Evolutionary conservation across 30 jellyfish, hydroid and myxozoan species (phyloP), one percentile per base, ranked within the genome.

Genomic region (Aurelia aurita complex sp. Pacific): DNA sequence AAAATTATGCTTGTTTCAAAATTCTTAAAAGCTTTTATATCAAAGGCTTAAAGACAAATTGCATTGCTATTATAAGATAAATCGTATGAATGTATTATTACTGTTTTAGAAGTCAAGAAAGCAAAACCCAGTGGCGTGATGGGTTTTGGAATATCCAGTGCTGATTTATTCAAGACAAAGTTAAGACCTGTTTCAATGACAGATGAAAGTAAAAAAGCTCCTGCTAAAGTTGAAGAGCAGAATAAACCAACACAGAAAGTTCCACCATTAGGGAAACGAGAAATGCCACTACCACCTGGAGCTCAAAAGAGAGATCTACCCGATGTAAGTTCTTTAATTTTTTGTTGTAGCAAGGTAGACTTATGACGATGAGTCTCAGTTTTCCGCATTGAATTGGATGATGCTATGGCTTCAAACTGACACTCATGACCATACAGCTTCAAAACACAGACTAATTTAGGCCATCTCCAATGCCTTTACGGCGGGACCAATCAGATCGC

Each of bases 141-240:
- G 81, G 91, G 91, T 43, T 82, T 82, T 65, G 75, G 67, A 17
- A 54, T 80, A 17, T 82, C 91, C 36, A 82, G 65, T 71, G 79
- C 80, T 38, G 91, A 82, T 60, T 73, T 82, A 69, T 67, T 43
- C 16, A 82, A 82, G 73, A 54, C 89, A 61, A 82, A 74, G 33
- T 69, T 82, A 19, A 36, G 91, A 64, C 91, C 91, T 0, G 91
- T 82, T 35, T 82, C 91, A 16, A 67, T 74, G 40, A 18, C 40
- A 16, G 85, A 70, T 34, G 91, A 69, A 54, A 12, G 54, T 38
- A 82, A 82, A 50, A 59, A n/a, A 29, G 10, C 42, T 2, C 32
- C 63, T 17, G 5, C 74, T n/a, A 76, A 76, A 2, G 34, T 19
- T 42, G 86, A 76, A 59, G 86, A 76, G 61, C 55, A 63, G 3